Percentiles rank a stretch among this genome's conserved stretches.
phyloP scores from a whole-genome alignment of 2,888 invertebrate species.

The Amphimallon solstitiale region DNA sequence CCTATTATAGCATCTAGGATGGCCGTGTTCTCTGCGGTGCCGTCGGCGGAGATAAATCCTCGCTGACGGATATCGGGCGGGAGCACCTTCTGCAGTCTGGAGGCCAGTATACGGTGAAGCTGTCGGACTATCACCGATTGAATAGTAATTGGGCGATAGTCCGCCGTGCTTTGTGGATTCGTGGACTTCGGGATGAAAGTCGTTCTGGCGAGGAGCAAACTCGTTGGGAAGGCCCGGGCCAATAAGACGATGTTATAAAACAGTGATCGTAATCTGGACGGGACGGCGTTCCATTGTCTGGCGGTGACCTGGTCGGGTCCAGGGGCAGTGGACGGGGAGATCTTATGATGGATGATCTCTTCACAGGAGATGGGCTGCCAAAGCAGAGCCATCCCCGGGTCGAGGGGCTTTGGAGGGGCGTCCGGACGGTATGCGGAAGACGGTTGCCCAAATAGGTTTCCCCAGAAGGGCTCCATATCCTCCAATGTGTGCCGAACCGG shows the following conservation, averaged over 20 bases:
- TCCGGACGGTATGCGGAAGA: neutral
- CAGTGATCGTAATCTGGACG: neutral
- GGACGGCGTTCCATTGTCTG: conserved; percentile 23
- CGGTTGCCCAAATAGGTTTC: neutral
- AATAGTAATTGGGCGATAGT: conserved; percentile 50
- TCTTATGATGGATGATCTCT: too few species aligned
- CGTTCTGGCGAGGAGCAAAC: too few species aligned
- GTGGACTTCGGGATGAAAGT: too few species aligned
- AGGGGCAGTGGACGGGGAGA: neutral
- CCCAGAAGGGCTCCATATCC: neutral
- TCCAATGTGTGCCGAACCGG: neutral
- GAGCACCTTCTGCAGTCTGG: neutral
- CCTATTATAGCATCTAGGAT: conserved; percentile 46
- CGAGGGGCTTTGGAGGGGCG: neutral
- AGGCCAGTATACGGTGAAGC: conserved; percentile 49
- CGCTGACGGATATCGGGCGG: conserved; percentile 37
- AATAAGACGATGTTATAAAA: neutral
- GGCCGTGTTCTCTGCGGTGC: conserved; percentile 51
- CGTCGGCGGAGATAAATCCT: conserved; percentile 49
- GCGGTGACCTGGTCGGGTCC: neutral
- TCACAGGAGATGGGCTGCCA: neutral
- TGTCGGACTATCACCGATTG: conserved; percentile 50
- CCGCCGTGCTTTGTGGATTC: conserved; percentile 39
- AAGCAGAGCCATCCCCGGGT: neutral
- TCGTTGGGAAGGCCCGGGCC: too few species aligned